A percentile compares a stretch with the other conserved stretches of the same genome.
Evolutionary conservation across 2,888 invertebrate genomes (phyloP).

Genomic region (Acleris emargana): DNA sequence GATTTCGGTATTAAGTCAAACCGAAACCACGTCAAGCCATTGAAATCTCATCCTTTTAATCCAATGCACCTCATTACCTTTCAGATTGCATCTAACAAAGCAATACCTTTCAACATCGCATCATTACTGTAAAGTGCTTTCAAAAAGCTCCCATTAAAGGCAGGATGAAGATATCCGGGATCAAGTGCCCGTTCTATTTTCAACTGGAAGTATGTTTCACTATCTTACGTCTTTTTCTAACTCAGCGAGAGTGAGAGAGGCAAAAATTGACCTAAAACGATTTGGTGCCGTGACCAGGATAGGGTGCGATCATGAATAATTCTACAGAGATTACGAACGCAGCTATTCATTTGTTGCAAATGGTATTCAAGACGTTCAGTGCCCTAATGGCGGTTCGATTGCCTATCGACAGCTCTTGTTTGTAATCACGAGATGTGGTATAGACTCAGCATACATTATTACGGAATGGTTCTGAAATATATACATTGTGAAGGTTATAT

Average conservation of each 20-base stretch:
- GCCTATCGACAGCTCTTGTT: constrained; percentile 35
- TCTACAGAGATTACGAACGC: constrained; percentile 37
- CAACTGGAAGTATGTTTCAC: constrained; percentile 5
- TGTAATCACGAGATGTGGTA: constrained; percentile 6
- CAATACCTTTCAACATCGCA: constrained; percentile 36
- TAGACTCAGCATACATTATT: neutral
- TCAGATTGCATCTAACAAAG: constrained; percentile 35
- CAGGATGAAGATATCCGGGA: constrained; percentile 36
- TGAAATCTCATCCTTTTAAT: constrained; percentile 3
- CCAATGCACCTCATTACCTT: constrained; percentile 35
- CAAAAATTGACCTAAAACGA: constrained; percentile 12
- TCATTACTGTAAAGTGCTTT: constrained; percentile 38
- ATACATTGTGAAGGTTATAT: neutral
- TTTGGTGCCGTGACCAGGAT: constrained; percentile 34
- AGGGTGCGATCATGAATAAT: constrained; percentile 36
- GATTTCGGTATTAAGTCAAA: too few relatives aligned
- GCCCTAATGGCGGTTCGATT: constrained; percentile 34
- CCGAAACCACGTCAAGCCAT: too few relatives aligned
- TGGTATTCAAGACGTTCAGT: constrained; percentile 39
- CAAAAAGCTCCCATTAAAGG: constrained; percentile 38
- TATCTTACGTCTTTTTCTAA: constrained; percentile 10
- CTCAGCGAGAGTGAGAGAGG: constrained; percentile 3
- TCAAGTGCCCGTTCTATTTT: constrained; percentile 29
- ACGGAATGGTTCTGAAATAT: neutral
- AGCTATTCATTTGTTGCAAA: constrained; percentile 39